Conservation (phyloP, 1,140 invertebrate species). For the Drosophila bocki region DNA sequence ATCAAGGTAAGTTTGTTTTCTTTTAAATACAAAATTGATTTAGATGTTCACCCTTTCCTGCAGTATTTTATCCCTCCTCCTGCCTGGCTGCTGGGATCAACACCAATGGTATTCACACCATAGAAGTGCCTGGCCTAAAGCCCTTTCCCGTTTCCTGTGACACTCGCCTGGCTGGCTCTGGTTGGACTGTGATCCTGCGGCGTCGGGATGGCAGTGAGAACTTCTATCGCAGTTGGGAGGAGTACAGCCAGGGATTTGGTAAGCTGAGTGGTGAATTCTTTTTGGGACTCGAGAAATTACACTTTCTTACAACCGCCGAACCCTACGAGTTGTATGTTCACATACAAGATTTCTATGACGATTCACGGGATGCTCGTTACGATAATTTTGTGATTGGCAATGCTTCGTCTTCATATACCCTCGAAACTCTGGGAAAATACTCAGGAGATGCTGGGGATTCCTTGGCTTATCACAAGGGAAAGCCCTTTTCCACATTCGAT, state of each 20-base stretch:
- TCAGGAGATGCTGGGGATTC: conserved; percentile 67
- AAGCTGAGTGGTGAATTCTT: conserved; percentile 88
- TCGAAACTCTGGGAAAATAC: conserved; percentile 87
- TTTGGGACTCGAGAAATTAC: conserved; percentile 87
- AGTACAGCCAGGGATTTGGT: conserved; percentile 89
- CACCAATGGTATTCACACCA: conserved; percentile 46
- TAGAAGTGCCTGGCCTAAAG: conserved; percentile 47
- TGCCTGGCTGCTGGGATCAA: conserved; percentile 65
- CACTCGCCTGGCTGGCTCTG: conserved; percentile 71
- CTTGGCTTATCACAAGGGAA: conserved; percentile 52
- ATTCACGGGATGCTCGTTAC: conserved; percentile 88
- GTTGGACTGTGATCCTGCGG: conserved; percentile 89
- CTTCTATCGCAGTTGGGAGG: conserved; percentile 88
- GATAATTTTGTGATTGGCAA: conserved; percentile 88
- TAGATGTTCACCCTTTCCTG: rapidly evolving
- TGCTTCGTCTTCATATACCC: conserved; percentile 88
- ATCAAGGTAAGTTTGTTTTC: background rate
- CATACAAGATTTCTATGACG: conserved; percentile 87
- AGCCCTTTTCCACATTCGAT: conserved; percentile 67
- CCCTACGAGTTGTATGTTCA: conserved; percentile 88
- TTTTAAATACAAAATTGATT: too few relatives aligned
- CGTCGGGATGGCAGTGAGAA: conserved; percentile 88
- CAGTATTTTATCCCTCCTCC: conserved; percentile 46
- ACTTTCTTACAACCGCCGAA: conserved; percentile 86
- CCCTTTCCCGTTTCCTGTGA: conserved; percentile 62